Evolutionary conservation across 1,140 invertebrate genomes (phyloP), one percentile per base, ranked within the genome.

Genomic region (Muscidifurax raptorellus): DNA sequence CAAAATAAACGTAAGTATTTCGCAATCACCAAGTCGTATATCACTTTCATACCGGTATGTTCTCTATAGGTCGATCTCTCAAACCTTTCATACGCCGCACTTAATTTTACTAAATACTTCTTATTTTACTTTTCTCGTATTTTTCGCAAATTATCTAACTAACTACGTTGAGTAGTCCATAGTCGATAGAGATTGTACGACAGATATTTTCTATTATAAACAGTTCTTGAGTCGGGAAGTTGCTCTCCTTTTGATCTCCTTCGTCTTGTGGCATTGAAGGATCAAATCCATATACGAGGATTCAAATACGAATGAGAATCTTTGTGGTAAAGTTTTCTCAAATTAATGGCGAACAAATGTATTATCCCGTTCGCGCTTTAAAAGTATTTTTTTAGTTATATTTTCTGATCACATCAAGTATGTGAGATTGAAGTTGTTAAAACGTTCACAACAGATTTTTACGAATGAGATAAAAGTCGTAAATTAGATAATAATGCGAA

Each of bases 161-260:
- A 88, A 64, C 82, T 88, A 86, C 86, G 59, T 86, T 86, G 79
- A 85, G 74, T 87, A 86, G 86, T 86, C 78, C 85, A 86, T 86
- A 88, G 85, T 85, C 86, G 86, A 88, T 87, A 87, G 80, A 88
- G 88, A 89, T 87, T 88, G 86, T 87, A 88, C 88, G 86, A 88
- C 82, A 88, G 86, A 80, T 86, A 85, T 84, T 85, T 88, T 85
- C 64, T 85, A 85, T 85, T 85, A 85, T 87, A 88, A 83, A 75
- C 82, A 87, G 79, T 83, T 87, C 84, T 85, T 85, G 64, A 86
- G 77, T 85, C 85, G 84, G 75, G 74, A 86, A 84, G 82, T 77
- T 80, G 59, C 81, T 86, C 83, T 86, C 72, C 40, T 84, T 84
- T 86, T 86, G 75, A 82, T 83, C 78, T 80, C 78, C 71, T 80